phyloP scores from a whole-genome alignment of 1,140 invertebrate genomes.

The Diorhabda elongata region DNA sequence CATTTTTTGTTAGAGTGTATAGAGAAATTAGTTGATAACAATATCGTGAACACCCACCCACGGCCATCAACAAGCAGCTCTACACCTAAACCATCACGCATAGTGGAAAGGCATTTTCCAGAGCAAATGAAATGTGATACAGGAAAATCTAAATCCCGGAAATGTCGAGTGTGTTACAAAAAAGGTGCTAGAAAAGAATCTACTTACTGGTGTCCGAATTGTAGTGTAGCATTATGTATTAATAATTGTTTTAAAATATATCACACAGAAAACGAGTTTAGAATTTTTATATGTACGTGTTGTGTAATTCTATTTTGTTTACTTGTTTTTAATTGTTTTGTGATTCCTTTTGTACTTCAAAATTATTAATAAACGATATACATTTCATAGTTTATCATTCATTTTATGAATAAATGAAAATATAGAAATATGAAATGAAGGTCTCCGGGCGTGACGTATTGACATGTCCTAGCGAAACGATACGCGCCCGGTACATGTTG shows the following conservation, averaged over 20 bases:
- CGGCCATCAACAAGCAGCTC: too few relatives aligned
- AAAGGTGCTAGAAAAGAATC: neutral
- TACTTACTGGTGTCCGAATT: constrained; percentile 3
- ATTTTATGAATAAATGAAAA: neutral
- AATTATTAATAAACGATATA: neutral
- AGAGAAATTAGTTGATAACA: too few relatives aligned
- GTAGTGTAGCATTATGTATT: constrained; percentile 5
- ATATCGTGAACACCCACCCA: too few relatives aligned
- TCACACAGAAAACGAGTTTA: too few relatives aligned
- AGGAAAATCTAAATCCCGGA: constrained; percentile 1
- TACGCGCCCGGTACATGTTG: neutral
- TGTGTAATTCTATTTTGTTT: neutral
- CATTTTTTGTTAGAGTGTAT: too few relatives aligned
- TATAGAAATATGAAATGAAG: neutral
- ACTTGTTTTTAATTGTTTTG: neutral
- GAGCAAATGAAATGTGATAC: constrained; percentile 1
- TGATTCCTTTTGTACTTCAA: constrained; percentile 5
- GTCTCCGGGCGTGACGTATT: neutral
- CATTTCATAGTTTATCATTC: constrained; percentile 2
- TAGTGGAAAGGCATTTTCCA: neutral
- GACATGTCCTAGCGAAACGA: neutral
- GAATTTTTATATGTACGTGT: too few relatives aligned
- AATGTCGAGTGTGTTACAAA: constrained; percentile 3
- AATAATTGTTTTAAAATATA: too few relatives aligned
- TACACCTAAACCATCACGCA: too few relatives aligned